A percentile compares a stretch with the other conserved stretches of the same genome.
Evolutionary conservation across 2,113 vertebrate genomes (phyloP).

Genomic region (Eptatretus burgeri): DNA sequence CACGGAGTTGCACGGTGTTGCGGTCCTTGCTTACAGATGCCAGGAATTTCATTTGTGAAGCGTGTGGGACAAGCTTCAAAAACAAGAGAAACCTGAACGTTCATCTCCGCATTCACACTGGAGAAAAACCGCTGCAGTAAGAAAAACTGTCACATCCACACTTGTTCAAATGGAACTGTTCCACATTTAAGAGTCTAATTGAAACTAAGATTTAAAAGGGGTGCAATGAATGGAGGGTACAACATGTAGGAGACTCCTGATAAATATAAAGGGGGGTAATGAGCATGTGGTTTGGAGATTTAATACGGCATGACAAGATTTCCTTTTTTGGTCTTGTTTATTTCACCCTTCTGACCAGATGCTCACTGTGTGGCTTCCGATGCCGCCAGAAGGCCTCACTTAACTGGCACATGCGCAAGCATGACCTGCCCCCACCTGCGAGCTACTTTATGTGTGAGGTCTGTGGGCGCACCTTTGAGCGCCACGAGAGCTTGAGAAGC

Average conservation of each 20-base stretch:
- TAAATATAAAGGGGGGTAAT: too few species aligned
- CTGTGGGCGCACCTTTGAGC: constrained; percentile 93
- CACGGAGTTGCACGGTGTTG: background rate
- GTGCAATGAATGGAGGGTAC: too few species aligned
- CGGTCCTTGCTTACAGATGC: constrained; percentile 3
- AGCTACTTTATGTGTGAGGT: constrained; percentile 96
- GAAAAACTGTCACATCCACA: background rate
- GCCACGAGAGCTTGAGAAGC: constrained; percentile 92
- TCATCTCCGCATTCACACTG: background rate
- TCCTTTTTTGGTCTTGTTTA: background rate
- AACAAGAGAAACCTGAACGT: constrained; percentile 6
- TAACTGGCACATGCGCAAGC: constrained; percentile 99
- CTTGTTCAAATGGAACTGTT: too few species aligned
- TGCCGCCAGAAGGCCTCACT: constrained; percentile 93
- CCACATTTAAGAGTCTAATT: too few species aligned
- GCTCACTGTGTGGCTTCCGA: constrained; percentile 91
- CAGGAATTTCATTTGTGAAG: constrained; percentile 1
- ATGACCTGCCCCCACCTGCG: constrained; percentile 58
- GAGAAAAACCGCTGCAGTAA: background rate
- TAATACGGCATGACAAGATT: too few species aligned
- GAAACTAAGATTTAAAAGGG: too few species aligned
- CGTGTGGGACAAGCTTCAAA: constrained; percentile 6
- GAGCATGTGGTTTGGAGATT: too few species aligned
- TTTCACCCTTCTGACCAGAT: constrained; percentile 20
- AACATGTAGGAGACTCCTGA: too few species aligned